Base-by-base conservation (phyloP, 2,888 invertebrate species). In the Gonocerus acuteangulatus region DNA sequence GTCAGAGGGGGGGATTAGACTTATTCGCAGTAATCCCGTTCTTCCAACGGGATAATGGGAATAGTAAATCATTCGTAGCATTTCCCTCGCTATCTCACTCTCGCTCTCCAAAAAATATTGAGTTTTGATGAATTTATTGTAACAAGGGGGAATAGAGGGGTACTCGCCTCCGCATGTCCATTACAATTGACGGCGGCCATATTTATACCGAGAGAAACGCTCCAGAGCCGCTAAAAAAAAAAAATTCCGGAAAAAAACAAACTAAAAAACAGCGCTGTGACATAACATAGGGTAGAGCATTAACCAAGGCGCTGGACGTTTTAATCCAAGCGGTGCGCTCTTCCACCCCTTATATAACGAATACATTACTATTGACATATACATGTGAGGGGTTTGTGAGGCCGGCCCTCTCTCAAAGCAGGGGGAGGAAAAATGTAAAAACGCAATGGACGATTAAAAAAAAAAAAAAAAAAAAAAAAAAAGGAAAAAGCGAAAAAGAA, bases 121-220 rank as follows among this genome's bases (percentile, higher is more conserved):
- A 60, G 62, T 64, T 64, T 64, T 64, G 64, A 64, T 64, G 64
- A 64, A 64, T 64, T 64, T 64, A 64, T 64, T 64, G 64, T 64
- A 64, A 64, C 64, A 64, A 45, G 32, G 54, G 54, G 18, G 19
- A 15, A 23, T 9, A n/a, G 51, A 21, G 13, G 7, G 13, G 22
- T 15, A n/a, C 39, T 39, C 39, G 4, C 39, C 11, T 21, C 39
- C 61, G 61, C 63, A 63, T 60, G 62, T 64, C 64, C 64, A 64
- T 64, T 64, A 64, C 60, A 64, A 64, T 64, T 64, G 64, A 64
- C 64, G 64, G 54, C 16, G 49, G n/a, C 49, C 60, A 49, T 49
- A 59, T 49, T 49, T 62, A 57, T 48, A 62, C 58, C 32, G 21
- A 19, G 16, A 3, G 19, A 39, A 4, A 39, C 39, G n/a, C 39